Evolutionary conservation across 2,888 invertebrate species (phyloP).

Genomic region (Scaptomyza caliginosa): DNA sequence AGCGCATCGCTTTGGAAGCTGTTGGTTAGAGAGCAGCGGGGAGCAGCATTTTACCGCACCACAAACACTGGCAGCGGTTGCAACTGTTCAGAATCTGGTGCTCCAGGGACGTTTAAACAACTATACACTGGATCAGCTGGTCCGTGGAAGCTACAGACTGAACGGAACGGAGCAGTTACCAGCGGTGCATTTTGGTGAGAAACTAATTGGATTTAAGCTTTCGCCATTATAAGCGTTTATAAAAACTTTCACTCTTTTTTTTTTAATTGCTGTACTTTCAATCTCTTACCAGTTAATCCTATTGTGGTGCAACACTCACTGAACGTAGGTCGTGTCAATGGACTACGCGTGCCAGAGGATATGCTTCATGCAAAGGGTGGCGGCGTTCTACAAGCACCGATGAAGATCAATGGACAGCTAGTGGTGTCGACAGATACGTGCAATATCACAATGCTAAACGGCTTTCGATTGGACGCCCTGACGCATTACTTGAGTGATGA

Average conservation of each 20-base stretch:
- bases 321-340: slow-evolving; percentile 78
- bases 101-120: slow-evolving; percentile 83
- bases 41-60: slow-evolving; percentile 81
- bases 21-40: slow-evolving; percentile 82
- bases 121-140: slow-evolving; percentile 83
- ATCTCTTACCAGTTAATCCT: slow-evolving; percentile 67
- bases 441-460: slow-evolving; percentile 70
- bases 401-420: slow-evolving; percentile 53
- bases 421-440: slow-evolving; percentile 27
- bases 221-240: too few relatives aligned
- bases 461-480: slow-evolving; percentile 60
- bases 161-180: slow-evolving; percentile 84
- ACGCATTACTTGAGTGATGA: slow-evolving; percentile 55
- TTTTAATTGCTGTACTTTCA: neutral
- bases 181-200: slow-evolving; percentile 83
- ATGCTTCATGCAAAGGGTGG: slow-evolving; percentile 81
- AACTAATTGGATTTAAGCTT: neutral
- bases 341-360: slow-evolving; percentile 84
- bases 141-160: slow-evolving; percentile 85
- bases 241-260: neutral
- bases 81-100: slow-evolving; percentile 54
- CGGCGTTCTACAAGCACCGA: slow-evolving; percentile 54
- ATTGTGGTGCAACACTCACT: slow-evolving; percentile 66
- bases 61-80: slow-evolving; percentile 69
- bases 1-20: slow-evolving; percentile 82